These are phyloP conservation scores for Oncopeltus fasciatus DNA, from an alignment of 1,140 invertebrate genomes.

Conservation along the genomic window DNA sequence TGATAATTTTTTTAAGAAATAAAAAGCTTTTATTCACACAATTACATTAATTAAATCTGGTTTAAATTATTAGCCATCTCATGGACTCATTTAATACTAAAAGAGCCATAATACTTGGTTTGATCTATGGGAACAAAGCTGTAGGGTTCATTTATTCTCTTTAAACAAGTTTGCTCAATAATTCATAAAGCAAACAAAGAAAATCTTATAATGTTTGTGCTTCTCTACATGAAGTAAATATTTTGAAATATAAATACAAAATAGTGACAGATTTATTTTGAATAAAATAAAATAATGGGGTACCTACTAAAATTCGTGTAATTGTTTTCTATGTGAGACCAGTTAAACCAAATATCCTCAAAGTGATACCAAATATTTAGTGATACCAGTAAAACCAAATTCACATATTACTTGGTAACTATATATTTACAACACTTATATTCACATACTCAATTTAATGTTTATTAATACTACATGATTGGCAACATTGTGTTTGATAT, in stretches of 20 bases:
- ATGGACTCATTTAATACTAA: no score
- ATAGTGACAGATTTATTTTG: background rate
- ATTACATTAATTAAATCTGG: no score
- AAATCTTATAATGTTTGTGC: no score
- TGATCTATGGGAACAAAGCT: no score
- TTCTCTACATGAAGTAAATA: background rate
- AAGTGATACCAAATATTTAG: no score
- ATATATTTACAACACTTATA: background rate
- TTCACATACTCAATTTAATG: conserved; percentile 3
- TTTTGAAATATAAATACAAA: background rate
- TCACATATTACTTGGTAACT: background rate
- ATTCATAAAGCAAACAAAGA: no score
- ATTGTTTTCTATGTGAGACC: background rate
- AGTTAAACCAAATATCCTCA: background rate
- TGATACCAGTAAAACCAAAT: background rate
- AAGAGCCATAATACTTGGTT: no score
- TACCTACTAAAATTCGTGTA: background rate
- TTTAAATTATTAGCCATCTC: no score
- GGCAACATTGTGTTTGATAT: conserved; percentile 71
- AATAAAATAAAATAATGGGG: background rate
- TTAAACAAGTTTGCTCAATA: no score
- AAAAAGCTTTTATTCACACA: no score
- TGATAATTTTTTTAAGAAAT: no score
- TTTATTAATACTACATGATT: conserved; percentile 43
- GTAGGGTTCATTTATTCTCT: no score